Evolutionary conservation across 2,797 vertebrate genomes (phyloP).

Genomic region (Gallirallus australis): DNA sequence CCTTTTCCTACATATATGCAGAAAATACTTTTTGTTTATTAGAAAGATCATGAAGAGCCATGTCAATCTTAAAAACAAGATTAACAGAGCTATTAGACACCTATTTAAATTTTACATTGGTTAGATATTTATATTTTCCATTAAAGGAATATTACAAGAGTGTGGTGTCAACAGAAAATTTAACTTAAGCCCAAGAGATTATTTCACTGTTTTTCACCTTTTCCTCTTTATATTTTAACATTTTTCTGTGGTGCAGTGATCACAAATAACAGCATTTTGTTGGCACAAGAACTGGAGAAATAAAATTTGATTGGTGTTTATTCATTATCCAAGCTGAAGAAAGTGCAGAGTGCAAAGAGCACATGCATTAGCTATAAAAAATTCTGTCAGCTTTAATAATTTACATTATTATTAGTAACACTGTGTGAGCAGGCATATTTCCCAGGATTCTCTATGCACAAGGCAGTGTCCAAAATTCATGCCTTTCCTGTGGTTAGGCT

Average conservation of each 20-base stretch:
- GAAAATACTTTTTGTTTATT: neutral
- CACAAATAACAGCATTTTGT: neutral
- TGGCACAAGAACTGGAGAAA: neutral
- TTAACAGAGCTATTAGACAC: neutral
- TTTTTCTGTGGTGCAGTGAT: neutral
- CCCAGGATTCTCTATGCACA: neutral
- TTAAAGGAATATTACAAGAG: neutral
- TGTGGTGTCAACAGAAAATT: neutral
- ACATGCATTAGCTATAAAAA: neutral
- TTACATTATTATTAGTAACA: conserved; percentile 43
- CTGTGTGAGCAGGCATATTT: conserved; percentile 17
- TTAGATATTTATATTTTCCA: neutral
- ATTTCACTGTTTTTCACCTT: neutral
- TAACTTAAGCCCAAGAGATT: neutral
- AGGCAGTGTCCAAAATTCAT: neutral
- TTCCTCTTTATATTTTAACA: neutral
- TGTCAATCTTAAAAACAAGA: neutral
- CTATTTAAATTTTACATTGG: neutral
- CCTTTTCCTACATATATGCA: neutral
- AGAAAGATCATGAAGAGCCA: neutral
- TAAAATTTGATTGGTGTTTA: neutral
- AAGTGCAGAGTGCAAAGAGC: neutral
- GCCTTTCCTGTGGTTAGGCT: neutral
- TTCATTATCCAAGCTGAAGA: neutral
- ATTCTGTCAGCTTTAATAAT: conserved; percentile 49